Percentiles rank a stretch among this genome's conserved stretches.
phyloP scores from a whole-genome alignment of 2,113 vertebrate species.

The Ictalurus furcatus region DNA sequence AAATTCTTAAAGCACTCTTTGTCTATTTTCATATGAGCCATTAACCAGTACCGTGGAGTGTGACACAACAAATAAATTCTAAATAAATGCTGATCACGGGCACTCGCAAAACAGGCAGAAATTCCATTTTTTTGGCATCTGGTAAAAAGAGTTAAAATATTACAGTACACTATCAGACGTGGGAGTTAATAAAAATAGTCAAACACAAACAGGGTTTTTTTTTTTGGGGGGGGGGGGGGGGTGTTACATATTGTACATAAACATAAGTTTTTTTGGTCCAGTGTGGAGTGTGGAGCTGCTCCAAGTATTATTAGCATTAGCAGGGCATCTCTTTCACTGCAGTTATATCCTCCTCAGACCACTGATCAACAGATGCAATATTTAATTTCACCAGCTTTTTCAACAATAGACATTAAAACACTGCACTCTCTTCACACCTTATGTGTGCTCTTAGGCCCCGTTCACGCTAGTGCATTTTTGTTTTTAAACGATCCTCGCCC shows the following conservation, averaged over 20 bases:
- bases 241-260: background rate
- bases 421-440: background rate
- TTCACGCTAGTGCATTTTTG: too few relatives aligned
- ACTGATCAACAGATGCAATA: background rate
- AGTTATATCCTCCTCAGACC: background rate
- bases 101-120: background rate
- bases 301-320: background rate
- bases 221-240: too few relatives aligned
- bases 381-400: background rate
- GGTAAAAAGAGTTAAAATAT: too few relatives aligned
- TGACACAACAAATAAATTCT: background rate
- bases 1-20: background rate
- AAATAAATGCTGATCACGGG: background rate
- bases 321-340: background rate
- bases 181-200: background rate
- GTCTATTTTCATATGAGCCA: background rate
- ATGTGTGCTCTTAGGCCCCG: background rate
- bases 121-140: background rate
- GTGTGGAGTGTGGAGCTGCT: background rate
- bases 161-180: background rate
- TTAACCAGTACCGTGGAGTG: background rate
- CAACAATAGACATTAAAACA: background rate
- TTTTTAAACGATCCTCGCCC: too few relatives aligned
- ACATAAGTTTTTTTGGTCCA: background rate
- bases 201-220: background rate